Conservation (phyloP, 2,113 vertebrate genomes). For the Pseudorhombus dupliciocellatus region DNA sequence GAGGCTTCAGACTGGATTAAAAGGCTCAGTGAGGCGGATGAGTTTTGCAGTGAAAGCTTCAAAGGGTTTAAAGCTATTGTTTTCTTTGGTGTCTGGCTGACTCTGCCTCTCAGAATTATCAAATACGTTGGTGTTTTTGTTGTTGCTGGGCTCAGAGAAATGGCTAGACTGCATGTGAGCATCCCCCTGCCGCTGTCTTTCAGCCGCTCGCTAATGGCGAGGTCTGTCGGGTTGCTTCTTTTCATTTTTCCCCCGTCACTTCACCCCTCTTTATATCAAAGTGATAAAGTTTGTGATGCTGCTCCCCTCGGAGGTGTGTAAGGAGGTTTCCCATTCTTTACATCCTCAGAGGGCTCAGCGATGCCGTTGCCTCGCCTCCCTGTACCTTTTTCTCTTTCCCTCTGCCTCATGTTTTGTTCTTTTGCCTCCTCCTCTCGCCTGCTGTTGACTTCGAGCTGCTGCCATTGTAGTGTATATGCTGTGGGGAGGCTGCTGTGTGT, state of each 20-base stretch:
- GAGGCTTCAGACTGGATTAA: conserved; percentile 16
- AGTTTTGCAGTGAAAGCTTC: conserved; percentile 36
- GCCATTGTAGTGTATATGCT: conserved; percentile 32
- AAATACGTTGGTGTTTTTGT: conserved; percentile 36
- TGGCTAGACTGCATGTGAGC: conserved; percentile 7
- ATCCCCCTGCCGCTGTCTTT: neutral
- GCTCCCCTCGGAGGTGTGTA: neutral
- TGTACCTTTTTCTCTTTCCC: neutral
- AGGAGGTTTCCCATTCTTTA: conserved; percentile 11
- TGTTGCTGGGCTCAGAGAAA: conserved; percentile 26
- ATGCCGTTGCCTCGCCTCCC: neutral
- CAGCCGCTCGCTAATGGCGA: conserved; percentile 27
- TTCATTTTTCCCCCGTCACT: neutral
- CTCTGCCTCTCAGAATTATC: conserved; percentile 38
- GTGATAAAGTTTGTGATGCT: conserved; percentile 29
- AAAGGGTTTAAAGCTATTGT: conserved; percentile 32
- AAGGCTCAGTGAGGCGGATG: conserved; percentile 1
- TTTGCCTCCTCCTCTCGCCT: conserved; percentile 3
- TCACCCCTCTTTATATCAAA: conserved; percentile 40
- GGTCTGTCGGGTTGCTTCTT: conserved; percentile 13
- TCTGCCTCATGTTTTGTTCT: conserved; percentile 5
- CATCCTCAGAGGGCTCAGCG: conserved; percentile 28
- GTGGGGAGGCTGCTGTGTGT: conserved; percentile 28
- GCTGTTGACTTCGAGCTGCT: conserved; percentile 43
- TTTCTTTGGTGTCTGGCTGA: conserved; percentile 25